Evolutionary conservation across 2,888 invertebrate species (phyloP), one percentile per base, ranked within the genome.

Genomic region (Cephalotes varians): DNA sequence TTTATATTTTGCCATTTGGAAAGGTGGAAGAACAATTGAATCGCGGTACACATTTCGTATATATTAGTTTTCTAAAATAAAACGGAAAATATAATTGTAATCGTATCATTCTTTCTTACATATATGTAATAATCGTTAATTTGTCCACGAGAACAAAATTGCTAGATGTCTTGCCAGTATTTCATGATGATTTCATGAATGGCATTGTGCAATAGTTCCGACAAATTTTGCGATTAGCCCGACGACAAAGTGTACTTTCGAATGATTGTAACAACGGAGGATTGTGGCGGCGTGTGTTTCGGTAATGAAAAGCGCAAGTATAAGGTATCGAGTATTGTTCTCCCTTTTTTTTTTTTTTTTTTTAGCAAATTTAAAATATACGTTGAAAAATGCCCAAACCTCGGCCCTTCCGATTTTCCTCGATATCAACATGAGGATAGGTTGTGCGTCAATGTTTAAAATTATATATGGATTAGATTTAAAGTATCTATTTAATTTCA

Each of bases 1-100:
- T 88, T 56, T 88, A 85, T 88, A 88, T 86, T 88, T 90, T 88
- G 83, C 83, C 84, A 85, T 82, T 82, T 64, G 83, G 51, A 65
- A 65, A 72, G 76, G 34, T 67, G 31, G n/a, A 80, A 47, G n/a
- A 25, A 73, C 25, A 79, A 71, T 67, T 79, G 44, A 51, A 44
- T 77, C 21, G 44, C 54, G 47, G 47, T 15, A 34, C 10, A 28
- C 21, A 34, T 79, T 37, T 71, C 72, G 37, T 65, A 76, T 74
- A 74, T 51, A 76, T 40, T 65, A 76, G 37, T 65, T 76, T 74
- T 74, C 62, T 37, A 74, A 74, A 47, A 34, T 44, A 47, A 47
- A 60, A 76, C 65, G 21, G 31, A 31, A 77, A 31, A 67, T 69
- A 31, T 69, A 67, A 67, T 77, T 56, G 15, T 67, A 72, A 58